These are phyloP conservation scores for Lipotes vexillifer DNA, from an alignment of 2,113 vertebrate species.

Conservation along the genomic window DNA sequence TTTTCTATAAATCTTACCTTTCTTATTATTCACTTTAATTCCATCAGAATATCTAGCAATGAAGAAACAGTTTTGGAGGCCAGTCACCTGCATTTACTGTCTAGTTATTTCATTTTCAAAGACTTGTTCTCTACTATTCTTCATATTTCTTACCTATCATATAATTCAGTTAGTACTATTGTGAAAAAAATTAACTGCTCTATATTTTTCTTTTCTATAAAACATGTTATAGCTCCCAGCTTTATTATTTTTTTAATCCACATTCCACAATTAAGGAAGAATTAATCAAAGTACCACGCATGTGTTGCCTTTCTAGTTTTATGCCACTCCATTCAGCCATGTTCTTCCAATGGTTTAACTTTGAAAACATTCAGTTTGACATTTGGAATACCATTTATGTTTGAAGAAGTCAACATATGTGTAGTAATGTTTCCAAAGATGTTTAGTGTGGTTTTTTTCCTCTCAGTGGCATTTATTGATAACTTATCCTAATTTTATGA, in stretches of 20 bases:
- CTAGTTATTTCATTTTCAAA: not conserved
- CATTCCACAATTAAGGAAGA: not conserved
- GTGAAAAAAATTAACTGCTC: not conserved
- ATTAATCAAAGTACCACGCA: not conserved
- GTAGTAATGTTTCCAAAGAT: not conserved
- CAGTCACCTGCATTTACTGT: not conserved
- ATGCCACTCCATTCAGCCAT: not conserved
- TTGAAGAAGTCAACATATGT: not conserved
- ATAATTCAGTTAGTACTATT: not conserved
- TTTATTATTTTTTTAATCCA: not conserved
- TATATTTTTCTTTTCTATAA: not conserved
- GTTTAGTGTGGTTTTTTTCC: not conserved
- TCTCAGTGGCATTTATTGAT: not conserved
- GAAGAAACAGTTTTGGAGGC: not conserved
- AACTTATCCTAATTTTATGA: not conserved
- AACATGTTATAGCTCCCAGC: not conserved
- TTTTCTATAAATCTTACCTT: not conserved
- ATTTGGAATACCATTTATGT: not conserved
- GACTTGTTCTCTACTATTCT: not conserved
- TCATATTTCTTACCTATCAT: not conserved
- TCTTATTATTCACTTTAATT: not conserved
- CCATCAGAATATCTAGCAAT: not conserved
- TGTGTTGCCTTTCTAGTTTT: not conserved
- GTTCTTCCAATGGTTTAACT: not conserved
- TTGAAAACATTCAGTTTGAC: constrained; percentile 5